phyloP scores from a whole-genome alignment of 2,797 vertebrate genomes.

The Tapirus indicus region DNA sequence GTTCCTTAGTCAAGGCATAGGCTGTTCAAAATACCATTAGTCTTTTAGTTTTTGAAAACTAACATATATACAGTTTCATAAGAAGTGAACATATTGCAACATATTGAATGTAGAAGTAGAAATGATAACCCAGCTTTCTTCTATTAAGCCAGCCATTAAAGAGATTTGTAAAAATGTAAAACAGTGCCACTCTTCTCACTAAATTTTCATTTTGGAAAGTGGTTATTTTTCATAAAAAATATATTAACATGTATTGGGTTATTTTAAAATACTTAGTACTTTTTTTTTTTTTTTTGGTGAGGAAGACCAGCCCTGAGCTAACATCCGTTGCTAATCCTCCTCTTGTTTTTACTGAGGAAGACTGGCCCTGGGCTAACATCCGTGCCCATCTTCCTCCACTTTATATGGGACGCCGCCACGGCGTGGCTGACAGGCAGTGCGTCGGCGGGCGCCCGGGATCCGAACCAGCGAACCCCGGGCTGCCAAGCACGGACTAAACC shows the following conservation, averaged over 20 bases:
- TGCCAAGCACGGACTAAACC: too few relatives aligned
- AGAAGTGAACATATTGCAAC: background rate
- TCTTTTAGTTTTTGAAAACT: background rate
- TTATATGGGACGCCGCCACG: too few relatives aligned
- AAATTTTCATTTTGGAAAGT: constrained; percentile 15
- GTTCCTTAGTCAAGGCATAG: background rate
- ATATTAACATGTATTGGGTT: background rate
- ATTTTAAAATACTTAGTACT: background rate
- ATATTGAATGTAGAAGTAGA: background rate
- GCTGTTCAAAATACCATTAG: background rate
- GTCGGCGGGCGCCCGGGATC: too few relatives aligned
- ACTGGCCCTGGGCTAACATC: too few relatives aligned
- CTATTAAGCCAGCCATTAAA: background rate
- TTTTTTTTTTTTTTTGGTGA: too few relatives aligned
- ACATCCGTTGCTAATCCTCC: too few relatives aligned
- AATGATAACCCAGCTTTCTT: background rate
- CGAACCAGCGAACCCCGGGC: too few relatives aligned
- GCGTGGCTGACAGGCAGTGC: too few relatives aligned
- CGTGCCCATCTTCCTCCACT: too few relatives aligned
- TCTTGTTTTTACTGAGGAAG: too few relatives aligned
- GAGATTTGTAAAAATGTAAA: background rate
- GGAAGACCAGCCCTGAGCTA: too few relatives aligned
- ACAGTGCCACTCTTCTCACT: background rate
- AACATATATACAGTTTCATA: background rate
- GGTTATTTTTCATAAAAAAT: background rate